Evolutionary conservation across 2,888 invertebrate species (phyloP).

Genomic region (Stenodema calcarata): DNA sequence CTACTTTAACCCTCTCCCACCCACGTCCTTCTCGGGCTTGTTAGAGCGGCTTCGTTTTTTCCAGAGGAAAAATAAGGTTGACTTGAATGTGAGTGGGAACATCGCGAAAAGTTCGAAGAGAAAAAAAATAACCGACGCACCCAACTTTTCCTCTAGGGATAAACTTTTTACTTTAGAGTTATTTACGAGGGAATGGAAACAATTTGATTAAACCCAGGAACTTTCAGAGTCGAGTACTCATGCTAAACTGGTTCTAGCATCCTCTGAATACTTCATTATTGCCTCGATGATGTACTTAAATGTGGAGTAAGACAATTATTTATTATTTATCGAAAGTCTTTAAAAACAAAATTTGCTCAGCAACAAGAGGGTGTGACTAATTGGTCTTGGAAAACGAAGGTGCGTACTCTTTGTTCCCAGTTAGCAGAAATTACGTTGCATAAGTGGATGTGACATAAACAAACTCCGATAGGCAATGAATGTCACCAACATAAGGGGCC

Average conservation of each 20-base stretch:
- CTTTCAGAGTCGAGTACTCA: not conserved
- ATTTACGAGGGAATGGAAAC: not conserved
- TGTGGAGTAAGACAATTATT: no score
- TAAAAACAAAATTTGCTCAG: no score
- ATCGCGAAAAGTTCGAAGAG: not conserved
- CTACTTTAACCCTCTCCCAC: no score
- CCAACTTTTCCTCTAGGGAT: not conserved
- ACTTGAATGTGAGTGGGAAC: not conserved
- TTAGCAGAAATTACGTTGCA: not conserved
- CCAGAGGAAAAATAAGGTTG: not conserved
- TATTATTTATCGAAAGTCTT: no score
- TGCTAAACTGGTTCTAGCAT: not conserved
- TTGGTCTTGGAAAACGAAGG: no score
- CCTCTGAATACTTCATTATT: no score
- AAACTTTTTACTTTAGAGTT: not conserved
- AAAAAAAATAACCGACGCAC: not conserved
- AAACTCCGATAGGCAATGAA: not conserved
- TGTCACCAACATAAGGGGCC: not conserved
- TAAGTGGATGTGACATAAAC: not conserved
- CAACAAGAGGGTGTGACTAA: no score
- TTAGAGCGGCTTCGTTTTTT: not conserved
- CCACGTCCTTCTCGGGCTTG: not conserved
- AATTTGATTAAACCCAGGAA: not conserved
- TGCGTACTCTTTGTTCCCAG: not conserved
- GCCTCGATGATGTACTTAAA: no score